These are phyloP conservation scores for Athripsodes cinereus DNA, from an alignment of 2,888 invertebrate genomes.

Conservation along the genomic window DNA sequence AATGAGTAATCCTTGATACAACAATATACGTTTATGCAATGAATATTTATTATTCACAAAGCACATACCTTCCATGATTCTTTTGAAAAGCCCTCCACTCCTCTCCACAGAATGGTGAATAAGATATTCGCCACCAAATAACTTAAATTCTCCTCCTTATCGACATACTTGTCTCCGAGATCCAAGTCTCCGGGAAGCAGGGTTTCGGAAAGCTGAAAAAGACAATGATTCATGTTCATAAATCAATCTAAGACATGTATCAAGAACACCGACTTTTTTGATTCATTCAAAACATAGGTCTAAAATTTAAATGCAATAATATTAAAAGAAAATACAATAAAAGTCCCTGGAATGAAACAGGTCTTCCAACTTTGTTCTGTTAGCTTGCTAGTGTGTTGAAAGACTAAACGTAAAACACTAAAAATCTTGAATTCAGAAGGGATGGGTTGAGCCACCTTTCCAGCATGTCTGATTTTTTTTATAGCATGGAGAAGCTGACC, in stretches of 20 bases:
- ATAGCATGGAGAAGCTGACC: too few species aligned
- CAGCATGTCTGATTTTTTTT: too few species aligned
- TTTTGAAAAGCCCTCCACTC: conserved; percentile 49
- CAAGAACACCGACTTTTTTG: background rate
- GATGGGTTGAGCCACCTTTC: too few species aligned
- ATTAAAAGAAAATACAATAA: too few species aligned
- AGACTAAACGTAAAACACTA: background rate
- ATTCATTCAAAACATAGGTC: background rate
- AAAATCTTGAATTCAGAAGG: too few species aligned
- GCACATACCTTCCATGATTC: conserved; percentile 48
- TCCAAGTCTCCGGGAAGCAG: conserved; percentile 31
- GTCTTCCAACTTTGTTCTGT: too few species aligned
- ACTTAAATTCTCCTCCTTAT: conserved; percentile 51
- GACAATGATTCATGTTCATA: conserved; percentile 9
- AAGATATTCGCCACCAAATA: conserved; percentile 52
- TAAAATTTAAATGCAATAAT: background rate
- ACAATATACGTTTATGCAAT: too few species aligned
- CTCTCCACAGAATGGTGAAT: conserved; percentile 55
- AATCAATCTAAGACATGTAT: background rate
- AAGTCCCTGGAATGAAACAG: too few species aligned
- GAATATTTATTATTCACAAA: too few species aligned
- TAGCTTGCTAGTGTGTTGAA: too few species aligned
- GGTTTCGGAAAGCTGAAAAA: conserved; percentile 28
- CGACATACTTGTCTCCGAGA: conserved; percentile 32
- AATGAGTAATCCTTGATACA: too few species aligned